Base-by-base conservation (phyloP, 2,113 vertebrate species). In the Illadopsis cleaveri region DNA sequence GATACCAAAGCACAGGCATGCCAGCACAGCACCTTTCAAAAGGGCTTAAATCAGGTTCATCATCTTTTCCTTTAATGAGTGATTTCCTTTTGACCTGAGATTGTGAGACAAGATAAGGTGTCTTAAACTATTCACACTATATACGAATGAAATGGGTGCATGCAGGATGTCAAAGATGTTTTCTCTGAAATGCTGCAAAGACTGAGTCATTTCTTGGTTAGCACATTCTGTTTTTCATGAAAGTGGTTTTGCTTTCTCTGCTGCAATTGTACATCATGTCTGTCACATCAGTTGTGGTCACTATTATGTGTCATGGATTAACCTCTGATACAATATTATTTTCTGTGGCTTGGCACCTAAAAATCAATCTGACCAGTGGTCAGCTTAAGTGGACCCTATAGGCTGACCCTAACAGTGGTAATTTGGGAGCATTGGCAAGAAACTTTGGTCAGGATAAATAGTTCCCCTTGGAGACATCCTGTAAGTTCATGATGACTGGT, bases 221-320 rank as follows among this genome's bases (percentile, higher is more conserved):
- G 4, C 64, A 84, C 3, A 0, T 81, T 66, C 47, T 82, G 1
- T 84, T 82, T 77, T 75, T 92, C n/a, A 57, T 53, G 5, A 57
- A 88, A 82, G 71, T 56, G 28, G 11, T 45, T 97, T 94, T 89
- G 27, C 60, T 62, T 93, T 92, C 68, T 90, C 50, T 70, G 47
- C 20, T 85, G 65, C 18, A 11, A 56, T 22, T 82, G 44, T 48
- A 51, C 30, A 37, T 78, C 58, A 7, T 3, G 25, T 77, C 76
- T 97, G 68, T 64, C 82, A 77, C 66, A 42, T 57, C 62, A 60
- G 27, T 54, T 93, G 37, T 57, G 53, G 64, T 70, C 68, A 73
- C 28, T 73, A 33, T 38, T n/a, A 47, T 5, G 3, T 44, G 58
- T 31, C 30, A 76, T 25, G 7, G 14, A 79, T 87, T 76, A 62